Percentiles rank a stretch among this genome's conserved stretches.
Conservation (phyloP, 2,797 vertebrate genomes). For the Pangasius larnaudii region DNA sequence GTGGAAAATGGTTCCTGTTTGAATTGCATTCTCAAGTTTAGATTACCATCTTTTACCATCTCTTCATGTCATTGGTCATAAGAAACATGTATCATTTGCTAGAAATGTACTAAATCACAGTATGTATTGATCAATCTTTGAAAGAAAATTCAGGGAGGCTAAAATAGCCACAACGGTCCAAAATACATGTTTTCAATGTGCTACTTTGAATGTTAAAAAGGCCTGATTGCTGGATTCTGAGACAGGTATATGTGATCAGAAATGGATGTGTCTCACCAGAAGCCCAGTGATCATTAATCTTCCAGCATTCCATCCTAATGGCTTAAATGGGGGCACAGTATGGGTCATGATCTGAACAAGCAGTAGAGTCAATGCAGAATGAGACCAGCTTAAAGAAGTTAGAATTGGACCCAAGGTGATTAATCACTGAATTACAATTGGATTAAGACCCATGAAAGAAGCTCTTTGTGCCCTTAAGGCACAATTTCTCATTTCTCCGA, state of each 20-base stretch:
- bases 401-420: conserved; percentile 28
- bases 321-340: conserved; percentile 39
- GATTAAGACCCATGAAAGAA: conserved; percentile 36
- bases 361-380: conserved; percentile 11
- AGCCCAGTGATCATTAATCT: conserved; percentile 40
- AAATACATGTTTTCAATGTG: not conserved
- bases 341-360: conserved; percentile 41
- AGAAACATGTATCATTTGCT: not conserved
- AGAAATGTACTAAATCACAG: not conserved
- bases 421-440: conserved; percentile 38
- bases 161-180: not conserved
- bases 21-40: not conserved
- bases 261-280: conserved; percentile 20
- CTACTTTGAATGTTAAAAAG: not conserved
- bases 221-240: not conserved
- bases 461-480: conserved; percentile 13
- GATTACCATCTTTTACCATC: not conserved
- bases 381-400: conserved; percentile 30
- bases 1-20: not conserved
- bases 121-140: not conserved
- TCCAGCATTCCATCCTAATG: conserved; percentile 35
- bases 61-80: not conserved
- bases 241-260: conserved; percentile 26
- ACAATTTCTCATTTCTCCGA: conserved; percentile 25
- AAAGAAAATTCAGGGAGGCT: not conserved